Evolutionary conservation across 2,797 vertebrate species (phyloP).

Genomic region (Alca torda): DNA sequence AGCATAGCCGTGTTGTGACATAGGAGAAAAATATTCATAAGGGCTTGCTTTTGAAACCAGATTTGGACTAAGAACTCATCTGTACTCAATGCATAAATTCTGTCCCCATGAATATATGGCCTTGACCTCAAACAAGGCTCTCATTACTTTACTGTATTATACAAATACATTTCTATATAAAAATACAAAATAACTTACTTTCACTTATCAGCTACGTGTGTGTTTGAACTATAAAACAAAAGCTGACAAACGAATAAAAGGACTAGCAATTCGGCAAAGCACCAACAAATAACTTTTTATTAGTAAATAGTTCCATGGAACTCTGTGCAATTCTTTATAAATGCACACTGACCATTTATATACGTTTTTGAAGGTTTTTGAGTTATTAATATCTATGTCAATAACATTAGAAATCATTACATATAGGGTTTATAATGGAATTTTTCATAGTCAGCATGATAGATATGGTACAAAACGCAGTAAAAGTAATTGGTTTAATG

Average conservation of each 20-base stretch:
- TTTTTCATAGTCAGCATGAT: neutral
- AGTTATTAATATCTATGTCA: neutral
- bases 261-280: neutral
- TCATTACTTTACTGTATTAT: neutral
- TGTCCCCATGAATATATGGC: neutral
- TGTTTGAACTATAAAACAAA: neutral
- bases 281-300: neutral
- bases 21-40: neutral
- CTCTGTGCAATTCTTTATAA: neutral
- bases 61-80: neutral
- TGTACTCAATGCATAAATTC: conserved; percentile 31
- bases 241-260: neutral
- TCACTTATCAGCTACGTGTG: neutral
- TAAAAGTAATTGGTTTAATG: neutral
- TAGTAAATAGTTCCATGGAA: neutral
- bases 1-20: neutral
- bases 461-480: neutral
- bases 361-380: neutral
- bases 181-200: conserved; percentile 6
- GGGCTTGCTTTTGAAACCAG: conserved; percentile 31
- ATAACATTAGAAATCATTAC: neutral
- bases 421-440: neutral
- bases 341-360: neutral
- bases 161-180: conserved; percentile 1
- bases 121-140: conserved; percentile 37